These are phyloP conservation scores for Drosophila neotestacea DNA, from an alignment of 2,888 invertebrate species.

Conservation along the genomic window DNA sequence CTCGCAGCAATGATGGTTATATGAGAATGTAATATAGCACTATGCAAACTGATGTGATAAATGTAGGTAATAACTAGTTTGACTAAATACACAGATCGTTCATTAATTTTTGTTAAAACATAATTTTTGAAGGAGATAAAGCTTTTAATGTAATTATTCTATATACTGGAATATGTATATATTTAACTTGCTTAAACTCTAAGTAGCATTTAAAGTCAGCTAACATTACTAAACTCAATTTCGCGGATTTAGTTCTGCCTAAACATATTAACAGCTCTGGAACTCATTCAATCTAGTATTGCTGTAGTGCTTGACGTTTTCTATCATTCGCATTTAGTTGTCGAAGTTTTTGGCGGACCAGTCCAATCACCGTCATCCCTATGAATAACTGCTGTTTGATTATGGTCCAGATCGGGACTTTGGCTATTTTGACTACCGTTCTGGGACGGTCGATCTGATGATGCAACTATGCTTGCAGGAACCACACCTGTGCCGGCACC, in stretches of 20 bases:
- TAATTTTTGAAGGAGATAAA: conserved; percentile 25
- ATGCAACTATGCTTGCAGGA: conserved; percentile 32
- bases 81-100: conserved; percentile 22
- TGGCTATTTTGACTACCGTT: conserved; percentile 37
- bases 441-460: conserved; percentile 32
- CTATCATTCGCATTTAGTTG: conserved; percentile 2
- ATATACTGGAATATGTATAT: conserved; percentile 1
- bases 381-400: conserved; percentile 42
- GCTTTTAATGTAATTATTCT: conserved; percentile 20
- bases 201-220: conserved; percentile 4
- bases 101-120: neutral
- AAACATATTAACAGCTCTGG: neutral
- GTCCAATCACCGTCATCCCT: conserved; percentile 43
- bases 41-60: conserved; percentile 1
- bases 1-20: neutral
- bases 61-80: conserved; percentile 12
- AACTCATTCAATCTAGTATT: neutral
- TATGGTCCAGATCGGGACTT: conserved; percentile 27
- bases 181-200: conserved; percentile 1
- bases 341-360: conserved; percentile 2
- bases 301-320: neutral
- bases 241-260: conserved; percentile 3
- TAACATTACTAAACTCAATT: neutral
- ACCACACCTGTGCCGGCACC: conserved; percentile 13
- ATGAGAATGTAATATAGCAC: neutral